phyloP scores from a whole-genome alignment of 35 echinoderm and acorn worm species.

The Chiridota heheva region DNA sequence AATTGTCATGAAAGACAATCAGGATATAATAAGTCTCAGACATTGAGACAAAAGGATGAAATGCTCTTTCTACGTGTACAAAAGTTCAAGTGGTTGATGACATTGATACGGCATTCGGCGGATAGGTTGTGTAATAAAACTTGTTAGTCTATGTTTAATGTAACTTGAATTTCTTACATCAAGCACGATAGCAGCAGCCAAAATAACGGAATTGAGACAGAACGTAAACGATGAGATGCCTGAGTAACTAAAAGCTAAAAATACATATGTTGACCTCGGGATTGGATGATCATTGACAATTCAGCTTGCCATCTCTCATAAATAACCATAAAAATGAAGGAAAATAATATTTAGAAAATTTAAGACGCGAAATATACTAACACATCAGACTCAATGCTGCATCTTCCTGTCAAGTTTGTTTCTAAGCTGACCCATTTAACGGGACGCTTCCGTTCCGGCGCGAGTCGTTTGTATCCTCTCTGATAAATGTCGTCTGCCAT shows the following conservation, averaged over 20 bases:
- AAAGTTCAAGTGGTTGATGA: too few species aligned
- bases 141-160: too few species aligned
- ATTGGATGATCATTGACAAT: neutral
- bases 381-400: constrained; percentile 87
- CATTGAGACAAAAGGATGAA: too few species aligned
- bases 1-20: too few species aligned
- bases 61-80: too few species aligned
- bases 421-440: constrained; percentile 96
- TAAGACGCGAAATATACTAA: constrained; percentile 40
- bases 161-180: too few species aligned
- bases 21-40: too few species aligned
- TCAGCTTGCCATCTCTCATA: neutral
- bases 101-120: too few species aligned
- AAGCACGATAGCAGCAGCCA: neutral
- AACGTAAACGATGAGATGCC: neutral
- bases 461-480: constrained; percentile 65
- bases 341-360: neutral
- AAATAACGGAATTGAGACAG: neutral
- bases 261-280: neutral
- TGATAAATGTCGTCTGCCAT: constrained; percentile 86
- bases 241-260: neutral
- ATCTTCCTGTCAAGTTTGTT: constrained; percentile 71
- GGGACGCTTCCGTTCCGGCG: constrained; percentile 58
- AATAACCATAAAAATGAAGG: neutral
- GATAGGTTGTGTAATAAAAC: too few species aligned